phyloP scores from a whole-genome alignment of 2,888 invertebrate genomes.

The Lepas anatifera region DNA sequence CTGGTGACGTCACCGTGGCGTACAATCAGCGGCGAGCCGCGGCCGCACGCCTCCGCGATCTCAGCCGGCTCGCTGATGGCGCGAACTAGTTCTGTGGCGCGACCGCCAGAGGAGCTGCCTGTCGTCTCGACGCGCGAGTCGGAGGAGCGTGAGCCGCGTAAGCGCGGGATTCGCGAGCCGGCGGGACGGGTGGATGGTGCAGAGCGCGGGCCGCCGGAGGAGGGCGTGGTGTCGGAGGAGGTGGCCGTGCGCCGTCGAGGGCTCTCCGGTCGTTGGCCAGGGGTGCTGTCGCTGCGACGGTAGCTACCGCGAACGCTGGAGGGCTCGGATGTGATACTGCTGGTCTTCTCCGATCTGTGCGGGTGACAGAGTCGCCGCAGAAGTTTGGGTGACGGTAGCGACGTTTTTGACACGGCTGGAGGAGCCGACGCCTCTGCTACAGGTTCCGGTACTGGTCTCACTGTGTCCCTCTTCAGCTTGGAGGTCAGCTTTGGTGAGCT shows the following conservation, averaged over 20 bases:
- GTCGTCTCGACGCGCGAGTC: not conserved
- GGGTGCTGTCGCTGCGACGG: not conserved
- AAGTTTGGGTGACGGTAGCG: not conserved
- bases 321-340: not conserved
- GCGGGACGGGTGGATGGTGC: not conserved
- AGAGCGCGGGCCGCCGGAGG: not conserved
- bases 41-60: not conserved
- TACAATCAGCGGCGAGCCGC: not conserved
- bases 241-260: not conserved
- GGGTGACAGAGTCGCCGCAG: not conserved
- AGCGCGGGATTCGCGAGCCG: slow-evolving; percentile 3
- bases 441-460: not conserved
- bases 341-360: not conserved
- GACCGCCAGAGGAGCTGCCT: not conserved
- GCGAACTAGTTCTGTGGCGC: not conserved
- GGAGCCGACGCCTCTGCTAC: not conserved
- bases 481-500: not conserved
- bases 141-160: slow-evolving; percentile 4
- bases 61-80: slow-evolving; percentile 5
- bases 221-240: too few relatives aligned
- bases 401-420: not conserved
- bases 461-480: not conserved
- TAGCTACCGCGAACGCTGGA: not conserved
- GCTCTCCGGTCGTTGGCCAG: not conserved
- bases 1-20: slow-evolving; percentile 40